phyloP scores from a whole-genome alignment of 1,140 invertebrate species.

The Bombus cullumanus region DNA sequence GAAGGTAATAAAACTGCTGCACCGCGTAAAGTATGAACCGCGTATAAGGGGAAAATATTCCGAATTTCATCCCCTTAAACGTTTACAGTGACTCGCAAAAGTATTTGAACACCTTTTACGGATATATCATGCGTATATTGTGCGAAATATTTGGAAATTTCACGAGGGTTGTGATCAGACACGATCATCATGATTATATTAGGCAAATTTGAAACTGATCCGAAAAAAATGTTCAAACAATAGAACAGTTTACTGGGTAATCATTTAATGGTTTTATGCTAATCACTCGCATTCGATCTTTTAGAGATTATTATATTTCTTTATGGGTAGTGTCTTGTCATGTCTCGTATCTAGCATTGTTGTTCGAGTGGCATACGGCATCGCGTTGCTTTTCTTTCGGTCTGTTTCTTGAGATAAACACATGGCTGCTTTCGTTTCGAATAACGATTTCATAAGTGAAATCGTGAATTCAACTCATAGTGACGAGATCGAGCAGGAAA shows the following conservation, averaged over 20 bases:
- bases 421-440: slow-evolving; percentile 76
- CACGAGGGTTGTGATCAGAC: no score
- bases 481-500: slow-evolving; percentile 73
- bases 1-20: no score
- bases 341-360: not conserved
- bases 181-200: no score
- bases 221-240: not conserved
- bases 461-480: slow-evolving; percentile 69
- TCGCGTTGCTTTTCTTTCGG: slow-evolving; percentile 60
- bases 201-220: no score
- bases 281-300: not conserved
- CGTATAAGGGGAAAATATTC: no score
- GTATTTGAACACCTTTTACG: no score
- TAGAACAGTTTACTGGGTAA: not conserved
- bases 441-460: slow-evolving; percentile 76
- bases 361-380: slow-evolving; percentile 1
- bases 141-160: no score
- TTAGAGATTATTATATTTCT: not conserved
- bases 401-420: slow-evolving; percentile 77
- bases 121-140: no score
- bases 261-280: not conserved
- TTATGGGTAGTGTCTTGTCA: not conserved
- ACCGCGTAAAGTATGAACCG: no score
- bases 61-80: no score
- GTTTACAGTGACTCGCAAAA: no score